Conservation (phyloP, 2,797 vertebrate species). For the Erethizon dorsatum region DNA sequence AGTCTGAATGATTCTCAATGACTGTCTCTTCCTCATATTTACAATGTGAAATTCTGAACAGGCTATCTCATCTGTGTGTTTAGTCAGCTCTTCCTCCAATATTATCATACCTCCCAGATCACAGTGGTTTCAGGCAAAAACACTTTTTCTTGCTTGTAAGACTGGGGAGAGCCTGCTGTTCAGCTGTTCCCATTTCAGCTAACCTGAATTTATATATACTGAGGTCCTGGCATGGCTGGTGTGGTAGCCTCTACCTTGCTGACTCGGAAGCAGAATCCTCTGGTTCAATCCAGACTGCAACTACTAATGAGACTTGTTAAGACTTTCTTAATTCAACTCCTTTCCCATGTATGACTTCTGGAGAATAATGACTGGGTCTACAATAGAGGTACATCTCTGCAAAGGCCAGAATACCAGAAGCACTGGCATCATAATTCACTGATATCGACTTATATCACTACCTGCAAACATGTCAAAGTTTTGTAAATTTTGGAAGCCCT, state of each 20-base stretch:
- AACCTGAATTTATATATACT: background rate
- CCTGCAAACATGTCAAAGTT: background rate
- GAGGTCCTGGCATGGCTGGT: background rate
- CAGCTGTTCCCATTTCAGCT: background rate
- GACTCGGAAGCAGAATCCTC: slow-evolving; percentile 8
- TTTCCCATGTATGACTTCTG: background rate
- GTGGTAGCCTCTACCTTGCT: background rate
- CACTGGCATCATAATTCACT: background rate
- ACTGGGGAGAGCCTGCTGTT: background rate
- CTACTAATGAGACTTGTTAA: slow-evolving; percentile 1
- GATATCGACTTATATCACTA: background rate
- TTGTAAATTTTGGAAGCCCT: slow-evolving; percentile 1
- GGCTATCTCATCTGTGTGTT: background rate
- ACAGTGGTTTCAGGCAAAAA: background rate
- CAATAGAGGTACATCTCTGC: background rate
- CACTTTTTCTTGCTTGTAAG: slow-evolving; percentile 5
- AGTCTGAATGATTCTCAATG: background rate
- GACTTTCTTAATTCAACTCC: slow-evolving; percentile 31
- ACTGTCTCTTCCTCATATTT: slow-evolving; percentile 6
- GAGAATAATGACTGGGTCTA: background rate
- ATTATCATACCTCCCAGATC: background rate
- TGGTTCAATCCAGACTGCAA: slow-evolving; percentile 37
- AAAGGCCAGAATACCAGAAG: background rate
- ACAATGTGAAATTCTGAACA: background rate
- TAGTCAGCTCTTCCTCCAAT: background rate